Evolutionary conservation across 2,113 vertebrate species (phyloP).

Genomic region (Gallinago media): DNA sequence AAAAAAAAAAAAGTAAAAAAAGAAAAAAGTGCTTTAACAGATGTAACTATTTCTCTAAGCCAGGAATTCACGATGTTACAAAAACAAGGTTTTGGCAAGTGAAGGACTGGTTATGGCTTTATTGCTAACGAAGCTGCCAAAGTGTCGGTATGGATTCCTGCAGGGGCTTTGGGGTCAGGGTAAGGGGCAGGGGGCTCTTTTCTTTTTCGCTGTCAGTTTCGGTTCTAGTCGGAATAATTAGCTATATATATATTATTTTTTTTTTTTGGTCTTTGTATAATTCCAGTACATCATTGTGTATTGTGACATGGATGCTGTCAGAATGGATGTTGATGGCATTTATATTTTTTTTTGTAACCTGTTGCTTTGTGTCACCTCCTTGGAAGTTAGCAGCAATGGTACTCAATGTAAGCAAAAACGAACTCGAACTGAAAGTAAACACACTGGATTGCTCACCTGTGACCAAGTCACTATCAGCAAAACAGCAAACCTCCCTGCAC

Average conservation of each 20-base stretch:
- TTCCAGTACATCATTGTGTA: slow-evolving; percentile 61
- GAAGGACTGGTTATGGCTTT: slow-evolving; percentile 2
- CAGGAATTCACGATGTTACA: neutral
- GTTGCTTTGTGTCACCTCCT: slow-evolving; percentile 53
- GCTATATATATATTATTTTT: neutral
- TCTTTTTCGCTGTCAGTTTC: slow-evolving; percentile 38
- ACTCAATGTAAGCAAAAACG: slow-evolving; percentile 4
- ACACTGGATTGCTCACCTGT: slow-evolving; percentile 42
- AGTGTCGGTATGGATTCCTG: slow-evolving; percentile 32
- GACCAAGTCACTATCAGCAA: neutral
- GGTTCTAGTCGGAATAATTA: slow-evolving; percentile 62
- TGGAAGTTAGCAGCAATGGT: slow-evolving; percentile 44
- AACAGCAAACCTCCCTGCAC: neutral
- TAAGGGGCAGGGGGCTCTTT: neutral
- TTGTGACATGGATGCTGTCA: slow-evolving; percentile 70
- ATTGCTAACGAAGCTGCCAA: neutral
- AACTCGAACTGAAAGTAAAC: slow-evolving; percentile 59
- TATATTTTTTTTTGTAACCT: slow-evolving; percentile 28
- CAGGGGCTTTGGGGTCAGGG: neutral
- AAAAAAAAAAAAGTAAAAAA: neutral
- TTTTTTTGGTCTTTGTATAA: slow-evolving; percentile 68
- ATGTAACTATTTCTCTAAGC: neutral
- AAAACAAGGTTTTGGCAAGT: slow-evolving; percentile 27
- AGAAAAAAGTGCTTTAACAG: slow-evolving; percentile 19
- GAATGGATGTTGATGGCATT: slow-evolving; percentile 53